Conservation (phyloP, 2,797 vertebrate species). For the Pristis pectinata region DNA sequence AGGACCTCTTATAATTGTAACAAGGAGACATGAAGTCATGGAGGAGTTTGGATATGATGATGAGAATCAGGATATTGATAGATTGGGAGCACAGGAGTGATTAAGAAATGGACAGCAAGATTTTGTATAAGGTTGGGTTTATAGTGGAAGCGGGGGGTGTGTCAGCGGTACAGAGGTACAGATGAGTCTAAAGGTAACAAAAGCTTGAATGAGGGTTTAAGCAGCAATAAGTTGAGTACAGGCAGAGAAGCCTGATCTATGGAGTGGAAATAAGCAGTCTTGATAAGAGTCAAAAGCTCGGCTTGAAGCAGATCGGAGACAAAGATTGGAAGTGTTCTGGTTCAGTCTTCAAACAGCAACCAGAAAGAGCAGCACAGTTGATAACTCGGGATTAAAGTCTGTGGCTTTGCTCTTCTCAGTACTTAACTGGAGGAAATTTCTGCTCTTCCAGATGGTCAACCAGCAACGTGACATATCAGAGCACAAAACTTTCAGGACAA, state of each 20-base stretch:
- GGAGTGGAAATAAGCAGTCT: neutral
- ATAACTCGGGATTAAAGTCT: neutral
- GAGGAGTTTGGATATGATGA: too few relatives aligned
- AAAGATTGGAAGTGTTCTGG: neutral
- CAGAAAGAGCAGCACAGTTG: neutral
- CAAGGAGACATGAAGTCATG: too few relatives aligned
- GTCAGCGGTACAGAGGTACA: too few relatives aligned
- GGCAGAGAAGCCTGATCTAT: neutral
- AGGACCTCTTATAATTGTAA: too few relatives aligned
- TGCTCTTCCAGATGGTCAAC: neutral
- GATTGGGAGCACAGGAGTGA: too few relatives aligned
- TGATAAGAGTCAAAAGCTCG: neutral
- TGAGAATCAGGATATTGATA: too few relatives aligned
- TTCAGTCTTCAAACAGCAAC: neutral
- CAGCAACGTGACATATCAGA: neutral
- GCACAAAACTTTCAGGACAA: neutral
- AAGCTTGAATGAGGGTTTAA: too few relatives aligned
- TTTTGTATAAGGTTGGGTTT: too few relatives aligned
- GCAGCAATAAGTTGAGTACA: neutral
- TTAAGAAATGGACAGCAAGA: too few relatives aligned
- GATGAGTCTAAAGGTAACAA: too few relatives aligned
- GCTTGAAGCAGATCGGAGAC: neutral
- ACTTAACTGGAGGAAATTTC: neutral
- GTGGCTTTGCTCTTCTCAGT: neutral
- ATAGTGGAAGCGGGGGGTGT: too few relatives aligned